phyloP scores from a whole-genome alignment of 2,113 vertebrate genomes.

The Entelurus aequoreus region DNA sequence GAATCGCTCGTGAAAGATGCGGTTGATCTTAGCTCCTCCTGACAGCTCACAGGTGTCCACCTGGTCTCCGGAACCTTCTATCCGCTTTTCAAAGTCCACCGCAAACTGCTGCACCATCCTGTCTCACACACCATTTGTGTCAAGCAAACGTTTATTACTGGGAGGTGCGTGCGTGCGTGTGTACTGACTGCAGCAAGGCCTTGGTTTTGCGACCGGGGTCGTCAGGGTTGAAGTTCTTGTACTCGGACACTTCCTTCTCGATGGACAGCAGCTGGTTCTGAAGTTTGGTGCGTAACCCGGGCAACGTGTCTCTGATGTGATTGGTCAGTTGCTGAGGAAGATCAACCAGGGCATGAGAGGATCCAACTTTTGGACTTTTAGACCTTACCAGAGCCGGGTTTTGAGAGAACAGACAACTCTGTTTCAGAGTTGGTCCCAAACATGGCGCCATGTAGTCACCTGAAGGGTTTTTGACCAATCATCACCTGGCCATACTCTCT shows the following conservation, averaged over 20 bases:
- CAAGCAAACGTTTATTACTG: too few species aligned
- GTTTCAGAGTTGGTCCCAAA: too few species aligned
- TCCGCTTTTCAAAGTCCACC: constrained; percentile 94
- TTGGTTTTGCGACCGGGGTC: constrained; percentile 95
- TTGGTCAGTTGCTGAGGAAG: constrained; percentile 89
- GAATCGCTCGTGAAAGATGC: constrained; percentile 93
- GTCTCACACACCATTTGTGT: constrained; percentile 21
- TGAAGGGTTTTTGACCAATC: too few species aligned
- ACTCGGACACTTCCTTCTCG: constrained; percentile 95
- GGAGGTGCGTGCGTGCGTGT: background rate
- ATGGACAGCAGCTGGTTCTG: constrained; percentile 94
- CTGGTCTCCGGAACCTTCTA: constrained; percentile 94
- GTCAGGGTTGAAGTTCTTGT: constrained; percentile 91
- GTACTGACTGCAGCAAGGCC: constrained; percentile 88
- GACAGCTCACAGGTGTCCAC: constrained; percentile 94
- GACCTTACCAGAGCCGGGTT: too few species aligned
- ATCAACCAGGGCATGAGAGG: too few species aligned
- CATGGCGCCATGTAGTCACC: too few species aligned
- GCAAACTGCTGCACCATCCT: constrained; percentile 98
- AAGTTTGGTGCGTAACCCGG: constrained; percentile 88
- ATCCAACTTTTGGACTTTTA: too few species aligned
- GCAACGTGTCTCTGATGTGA: constrained; percentile 93
- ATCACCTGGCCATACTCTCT: too few species aligned
- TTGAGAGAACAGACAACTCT: too few species aligned
- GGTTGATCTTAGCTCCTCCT: constrained; percentile 90